These are phyloP conservation scores for Montipora efflorescens DNA, from an alignment of 64 coral and sea anemone species.

Conservation along the genomic window DNA sequence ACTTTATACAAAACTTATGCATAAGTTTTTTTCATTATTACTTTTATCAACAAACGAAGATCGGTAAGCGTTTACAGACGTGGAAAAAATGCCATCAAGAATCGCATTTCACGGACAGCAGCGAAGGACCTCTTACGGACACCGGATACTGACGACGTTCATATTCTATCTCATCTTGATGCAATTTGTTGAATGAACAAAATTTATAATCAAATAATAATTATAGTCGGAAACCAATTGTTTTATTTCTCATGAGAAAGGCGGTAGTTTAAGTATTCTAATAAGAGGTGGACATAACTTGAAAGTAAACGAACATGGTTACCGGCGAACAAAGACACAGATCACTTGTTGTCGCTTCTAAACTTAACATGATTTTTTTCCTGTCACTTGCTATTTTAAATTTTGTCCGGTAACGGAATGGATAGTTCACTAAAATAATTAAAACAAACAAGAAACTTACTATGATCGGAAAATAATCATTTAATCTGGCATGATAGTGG, in stretches of 20 bases:
- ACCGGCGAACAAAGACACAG: neutral
- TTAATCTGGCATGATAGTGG: neutral
- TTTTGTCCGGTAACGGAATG: neutral
- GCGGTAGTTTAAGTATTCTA: neutral
- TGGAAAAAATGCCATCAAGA: no score
- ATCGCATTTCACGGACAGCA: no score
- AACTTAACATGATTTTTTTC: neutral
- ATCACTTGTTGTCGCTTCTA: neutral
- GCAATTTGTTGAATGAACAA: no score
- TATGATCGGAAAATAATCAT: neutral
- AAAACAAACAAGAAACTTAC: neutral
- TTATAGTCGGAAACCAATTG: neutral
- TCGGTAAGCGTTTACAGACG: no score
- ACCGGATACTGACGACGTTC: no score
- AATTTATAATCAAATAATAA: no score
- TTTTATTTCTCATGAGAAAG: neutral
- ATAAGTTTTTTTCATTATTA: no score
- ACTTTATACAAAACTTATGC: no score
- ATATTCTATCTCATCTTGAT: no score
- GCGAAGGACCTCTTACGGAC: no score
- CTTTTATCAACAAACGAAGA: no score
- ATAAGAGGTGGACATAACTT: neutral
- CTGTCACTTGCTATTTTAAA: neutral
- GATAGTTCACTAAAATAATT: neutral
- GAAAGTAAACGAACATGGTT: neutral